A percentile compares a stretch with the other conserved stretches of the same genome.
Evolutionary conservation across 2,888 invertebrate genomes (phyloP).

Genomic region (Epinotia brunnichana): DNA sequence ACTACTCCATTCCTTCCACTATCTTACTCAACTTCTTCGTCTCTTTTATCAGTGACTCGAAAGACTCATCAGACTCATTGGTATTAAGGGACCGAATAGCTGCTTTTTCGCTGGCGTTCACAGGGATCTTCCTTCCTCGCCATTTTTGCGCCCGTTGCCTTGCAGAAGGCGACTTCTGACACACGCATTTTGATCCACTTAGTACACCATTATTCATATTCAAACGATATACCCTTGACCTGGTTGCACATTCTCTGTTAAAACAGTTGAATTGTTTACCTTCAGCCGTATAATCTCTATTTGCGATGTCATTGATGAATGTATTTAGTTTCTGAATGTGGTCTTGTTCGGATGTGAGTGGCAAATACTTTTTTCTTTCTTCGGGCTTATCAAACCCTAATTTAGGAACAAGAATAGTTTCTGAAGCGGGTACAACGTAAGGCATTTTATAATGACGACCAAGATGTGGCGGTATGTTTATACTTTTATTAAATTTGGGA

Average conservation of each 20-base stretch:
- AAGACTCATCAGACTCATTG: conserved; percentile 1
- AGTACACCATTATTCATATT: conserved; percentile 11
- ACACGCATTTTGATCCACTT: conserved; percentile 11
- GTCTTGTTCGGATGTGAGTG: background rate
- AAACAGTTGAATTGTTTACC: conserved; percentile 4
- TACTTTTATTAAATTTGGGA: background rate
- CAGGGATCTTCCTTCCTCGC: conserved; percentile 7
- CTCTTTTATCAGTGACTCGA: conserved; percentile 15
- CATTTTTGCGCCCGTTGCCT: background rate
- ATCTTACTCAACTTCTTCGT: conserved; percentile 16
- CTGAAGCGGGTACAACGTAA: background rate
- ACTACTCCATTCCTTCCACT: conserved; percentile 11
- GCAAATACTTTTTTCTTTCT: background rate
- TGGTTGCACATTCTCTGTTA: background rate
- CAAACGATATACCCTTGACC: background rate
- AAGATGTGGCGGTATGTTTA: background rate
- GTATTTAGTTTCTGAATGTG: background rate
- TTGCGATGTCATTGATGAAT: background rate
- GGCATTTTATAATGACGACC: background rate
- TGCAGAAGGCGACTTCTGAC: background rate
- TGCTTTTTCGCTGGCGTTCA: background rate
- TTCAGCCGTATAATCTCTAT: background rate
- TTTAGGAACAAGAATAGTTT: background rate
- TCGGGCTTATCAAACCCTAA: background rate
- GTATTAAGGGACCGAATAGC: background rate